phyloP scores from a whole-genome alignment of 2,888 invertebrate species.

The Galeruca laticollis region DNA sequence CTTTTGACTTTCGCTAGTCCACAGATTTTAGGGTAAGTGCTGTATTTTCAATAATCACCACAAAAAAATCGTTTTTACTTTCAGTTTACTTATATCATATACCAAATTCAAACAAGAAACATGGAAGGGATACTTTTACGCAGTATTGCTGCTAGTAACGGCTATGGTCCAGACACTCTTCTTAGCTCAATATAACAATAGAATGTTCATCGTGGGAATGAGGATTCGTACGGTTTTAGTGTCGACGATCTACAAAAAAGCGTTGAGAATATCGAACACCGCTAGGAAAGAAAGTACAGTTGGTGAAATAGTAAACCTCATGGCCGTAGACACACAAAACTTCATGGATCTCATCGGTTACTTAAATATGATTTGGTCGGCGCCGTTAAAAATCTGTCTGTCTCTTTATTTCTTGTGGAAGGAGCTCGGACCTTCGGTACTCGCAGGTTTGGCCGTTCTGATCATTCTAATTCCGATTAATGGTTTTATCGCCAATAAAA shows the following conservation, averaged over 20 bases:
- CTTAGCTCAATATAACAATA: constrained; percentile 90
- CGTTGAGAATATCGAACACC: constrained; percentile 82
- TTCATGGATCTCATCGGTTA: constrained; percentile 82
- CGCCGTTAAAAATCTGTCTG: constrained; percentile 88
- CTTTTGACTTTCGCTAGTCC: constrained; percentile 90
- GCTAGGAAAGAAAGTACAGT: constrained; percentile 87
- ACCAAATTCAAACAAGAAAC: constrained; percentile 73
- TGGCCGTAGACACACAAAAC: constrained; percentile 92
- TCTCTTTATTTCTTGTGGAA: constrained; percentile 89
- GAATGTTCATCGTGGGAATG: constrained; percentile 92
- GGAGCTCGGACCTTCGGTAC: constrained; percentile 86
- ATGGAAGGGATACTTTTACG: constrained; percentile 92
- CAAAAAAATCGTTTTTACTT: constrained; percentile 14
- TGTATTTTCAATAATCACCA: neutral
- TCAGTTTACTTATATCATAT: constrained; percentile 80
- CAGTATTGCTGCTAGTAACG: constrained; percentile 78
- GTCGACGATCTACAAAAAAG: constrained; percentile 91
- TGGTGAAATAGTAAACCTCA: constrained; percentile 92
- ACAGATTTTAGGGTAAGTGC: constrained; percentile 82
- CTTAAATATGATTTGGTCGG: constrained; percentile 84
- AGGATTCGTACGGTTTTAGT: constrained; percentile 89
- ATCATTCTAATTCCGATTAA: constrained; percentile 92
- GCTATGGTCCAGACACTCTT: constrained; percentile 86
- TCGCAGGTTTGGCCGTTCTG: constrained; percentile 95
- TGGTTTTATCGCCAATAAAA: constrained; percentile 84